Evolutionary conservation across 2,888 invertebrate species (phyloP).

Genomic region (Adelognathus sp.): DNA sequence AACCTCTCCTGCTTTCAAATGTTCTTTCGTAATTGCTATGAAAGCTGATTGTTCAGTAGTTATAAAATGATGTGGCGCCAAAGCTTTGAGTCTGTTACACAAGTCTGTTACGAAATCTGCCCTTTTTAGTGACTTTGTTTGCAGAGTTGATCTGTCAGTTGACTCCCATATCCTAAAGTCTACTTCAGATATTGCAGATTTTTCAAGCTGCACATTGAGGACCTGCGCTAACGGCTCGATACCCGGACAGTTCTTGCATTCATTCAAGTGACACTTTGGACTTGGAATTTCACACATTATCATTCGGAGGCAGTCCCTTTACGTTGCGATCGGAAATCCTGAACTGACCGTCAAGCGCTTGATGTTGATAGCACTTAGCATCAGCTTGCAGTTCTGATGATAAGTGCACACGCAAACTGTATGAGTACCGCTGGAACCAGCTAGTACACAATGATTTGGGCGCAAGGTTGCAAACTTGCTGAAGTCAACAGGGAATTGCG

Average conservation of each 20-base stretch:
- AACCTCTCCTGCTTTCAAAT: conserved; percentile 38
- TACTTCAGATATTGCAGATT: conserved; percentile 12
- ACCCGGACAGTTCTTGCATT: conserved; percentile 52
- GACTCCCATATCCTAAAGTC: conserved; percentile 18
- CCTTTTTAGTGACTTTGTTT: neutral
- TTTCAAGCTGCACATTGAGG: conserved; percentile 2
- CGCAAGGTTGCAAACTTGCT: conserved; percentile 46
- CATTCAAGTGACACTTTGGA: conserved; percentile 6
- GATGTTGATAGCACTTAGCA: conserved; percentile 40
- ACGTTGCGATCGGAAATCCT: neutral
- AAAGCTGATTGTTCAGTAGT: conserved; percentile 35
- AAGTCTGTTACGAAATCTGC: conserved; percentile 22
- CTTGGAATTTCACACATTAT: conserved; percentile 29
- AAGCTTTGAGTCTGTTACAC: conserved; percentile 1
- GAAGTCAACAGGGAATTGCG: conserved; percentile 42
- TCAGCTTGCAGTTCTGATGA: conserved; percentile 54
- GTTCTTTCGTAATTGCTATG: neutral
- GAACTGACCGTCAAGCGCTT: neutral
- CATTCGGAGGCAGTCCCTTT: neutral
- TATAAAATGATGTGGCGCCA: conserved; percentile 48
- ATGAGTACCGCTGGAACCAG: conserved; percentile 57
- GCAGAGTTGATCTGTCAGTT: conserved; percentile 33
- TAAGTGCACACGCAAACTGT: conserved; percentile 55
- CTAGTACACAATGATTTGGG: conserved; percentile 55
- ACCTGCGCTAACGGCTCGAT: neutral